Evolutionary conservation across 2,113 vertebrate genomes (phyloP), one percentile per base, ranked within the genome.

Genomic region (Brienomyrus longianalis): DNA sequence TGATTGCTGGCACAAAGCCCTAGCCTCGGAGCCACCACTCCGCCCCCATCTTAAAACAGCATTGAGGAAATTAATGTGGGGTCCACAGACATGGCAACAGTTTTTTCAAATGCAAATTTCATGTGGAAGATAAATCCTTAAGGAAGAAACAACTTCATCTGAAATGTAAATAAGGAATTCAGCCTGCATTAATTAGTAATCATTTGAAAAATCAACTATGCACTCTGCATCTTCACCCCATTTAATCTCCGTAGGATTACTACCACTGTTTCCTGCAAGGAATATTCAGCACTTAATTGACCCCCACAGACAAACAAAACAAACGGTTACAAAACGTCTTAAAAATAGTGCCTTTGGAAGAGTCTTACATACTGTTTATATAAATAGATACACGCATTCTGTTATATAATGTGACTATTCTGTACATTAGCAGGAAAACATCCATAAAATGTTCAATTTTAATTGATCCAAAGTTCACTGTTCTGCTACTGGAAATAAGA

Each of bases 151-250:
- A 56, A 56, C 88, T 89, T 52, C 19, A 23, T 83, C 48, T 54
- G 31, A 39, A 83, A 45, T 56, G 48, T 54, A 83, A 43, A 83
- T 56, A 51, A 50, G 35, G 31, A 83, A 21, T 89, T 47, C 70
- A 21, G 31, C 51, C 45, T 89, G 70, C 70, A 83, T 89, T 83
- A 89, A 80, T 56, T 89, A 83, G 50, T 43, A 21, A 21, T 83
- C 70, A 35, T 39, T 52, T 35, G 27, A 89, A 89, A 89, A 39
- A 88, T 17, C 21, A 39, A 51, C 86, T 59, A 5, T 54, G 39
- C 19, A 11, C 39, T 85, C 43, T 85, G 3, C 5, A 50, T 50
- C 23, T 85, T 85, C 43, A 85, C 39, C 43, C 21, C 83, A 9
- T n/a, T 85, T 48, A 85, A 47, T 48, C 83, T 48, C n/a, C 50